Conservation (phyloP, 2,888 invertebrate genomes). For the Nymphalis c-album region DNA sequence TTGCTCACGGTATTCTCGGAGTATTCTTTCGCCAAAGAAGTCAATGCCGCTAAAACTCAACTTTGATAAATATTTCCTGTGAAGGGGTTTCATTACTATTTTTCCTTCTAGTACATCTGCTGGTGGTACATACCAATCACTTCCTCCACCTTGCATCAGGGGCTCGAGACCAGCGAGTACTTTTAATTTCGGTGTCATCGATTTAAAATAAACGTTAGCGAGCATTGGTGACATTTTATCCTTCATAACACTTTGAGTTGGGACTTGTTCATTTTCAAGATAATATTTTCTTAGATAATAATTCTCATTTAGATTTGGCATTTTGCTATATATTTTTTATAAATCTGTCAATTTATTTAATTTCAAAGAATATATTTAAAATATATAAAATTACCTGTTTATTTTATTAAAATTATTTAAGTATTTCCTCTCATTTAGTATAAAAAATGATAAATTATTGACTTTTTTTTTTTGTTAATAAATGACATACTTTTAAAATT, state of each 20-base stretch:
- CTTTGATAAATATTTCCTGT: constrained; percentile 53
- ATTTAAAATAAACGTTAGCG: constrained; percentile 68
- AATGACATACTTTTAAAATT: too few relatives aligned
- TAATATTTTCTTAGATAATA: constrained; percentile 65
- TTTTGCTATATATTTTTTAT: not conserved
- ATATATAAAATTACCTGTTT: too few relatives aligned
- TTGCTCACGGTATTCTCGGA: constrained; percentile 47
- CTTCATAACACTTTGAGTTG: constrained; percentile 64
- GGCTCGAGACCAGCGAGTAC: constrained; percentile 69
- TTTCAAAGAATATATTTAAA: too few relatives aligned
- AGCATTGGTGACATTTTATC: constrained; percentile 61
- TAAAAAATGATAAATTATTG: too few relatives aligned
- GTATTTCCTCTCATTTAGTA: too few relatives aligned
- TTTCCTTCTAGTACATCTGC: constrained; percentile 58
- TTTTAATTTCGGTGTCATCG: constrained; percentile 62
- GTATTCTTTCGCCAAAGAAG: constrained; percentile 50
- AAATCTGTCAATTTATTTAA: too few relatives aligned
- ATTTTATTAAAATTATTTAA: too few relatives aligned
- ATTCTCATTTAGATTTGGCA: constrained; percentile 54
- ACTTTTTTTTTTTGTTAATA: too few relatives aligned
- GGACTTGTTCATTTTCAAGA: constrained; percentile 62
- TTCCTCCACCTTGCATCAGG: constrained; percentile 65
- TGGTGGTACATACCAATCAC: constrained; percentile 67
- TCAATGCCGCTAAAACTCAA: constrained; percentile 59
- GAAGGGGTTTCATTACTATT: constrained; percentile 59